Evolutionary conservation across 2,113 vertebrate genomes (phyloP), one percentile per base, ranked within the genome.

Genomic region (Pseudorasbora parva): DNA sequence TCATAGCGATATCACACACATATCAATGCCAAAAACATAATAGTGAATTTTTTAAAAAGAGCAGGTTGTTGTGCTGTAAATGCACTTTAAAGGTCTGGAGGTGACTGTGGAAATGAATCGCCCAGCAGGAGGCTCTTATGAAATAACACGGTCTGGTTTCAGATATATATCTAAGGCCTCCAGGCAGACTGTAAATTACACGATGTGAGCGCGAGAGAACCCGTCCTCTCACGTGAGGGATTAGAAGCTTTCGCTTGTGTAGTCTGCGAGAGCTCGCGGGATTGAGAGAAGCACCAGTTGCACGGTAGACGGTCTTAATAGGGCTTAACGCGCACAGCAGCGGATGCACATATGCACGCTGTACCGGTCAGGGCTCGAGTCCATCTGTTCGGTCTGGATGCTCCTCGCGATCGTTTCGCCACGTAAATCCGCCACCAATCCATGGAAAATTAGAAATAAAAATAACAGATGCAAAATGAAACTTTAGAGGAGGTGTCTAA

Each of bases 331-430:
- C 89, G 87, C 59, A 71, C 74, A 90, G 87, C 88, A 87, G 90
- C 90, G 85, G 78, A 85, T 86, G 85, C 84, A 74, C 85, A 95
- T 94, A 95, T 95, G 95, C 92, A 93, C 93, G 85, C 88, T 92
- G 91, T 91, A 92, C 89, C 91, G 92, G 91, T 92, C 90, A 86
- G 91, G 90, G 90, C 90, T 92, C 89, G 85, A 69, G 89, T 93
- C 94, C 95, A 95, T 95, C 94, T 95, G 94, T 93, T 92, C 91
- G 91, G 89, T 83, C 75, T 81, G 66, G 83, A 82, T 78, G 87
- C 82, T 82, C 45, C 68, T 82, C 56, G 79, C 60, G 64, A 77
- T 47, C 41, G 41, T 78, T 73, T 87, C 62, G 19, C 49, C 30
- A 19, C 49, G 47, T 82, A 85, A 85, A 85, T 79, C 83, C 80